Base-by-base conservation (phyloP, 1,140 invertebrate genomes). In the Brachionus koreanus region DNA sequence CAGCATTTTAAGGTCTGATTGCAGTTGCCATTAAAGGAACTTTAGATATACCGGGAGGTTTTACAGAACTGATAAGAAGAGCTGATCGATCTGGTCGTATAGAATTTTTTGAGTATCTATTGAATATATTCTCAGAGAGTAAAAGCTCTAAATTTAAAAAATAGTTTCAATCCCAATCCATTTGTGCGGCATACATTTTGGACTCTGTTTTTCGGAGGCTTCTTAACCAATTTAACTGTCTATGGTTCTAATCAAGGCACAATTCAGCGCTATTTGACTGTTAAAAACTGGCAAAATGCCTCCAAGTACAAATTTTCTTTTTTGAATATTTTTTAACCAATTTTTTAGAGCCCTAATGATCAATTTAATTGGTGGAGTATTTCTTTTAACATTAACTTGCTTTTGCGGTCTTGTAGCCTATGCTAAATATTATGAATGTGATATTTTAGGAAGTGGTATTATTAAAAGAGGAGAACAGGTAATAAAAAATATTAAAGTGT, bases 231-330 rank as follows among this genome's bases (percentile, higher is more conserved):
- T 93, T 90, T 95, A 2, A 93, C 94, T 1, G 91, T 97, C 86
- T 96, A 95, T 86, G 95, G 94, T 84, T 93, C 94, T 29, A 97
- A 97, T 88, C 95, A 98, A 87, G 93, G 95, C 0, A 94, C 95
- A 43, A 93, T 97, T 10, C 95, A 98, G 87, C 93, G 96, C 85
- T 96, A 95, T 86, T 91, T 97, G 61, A 93, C 93, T 91, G 85
- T 93, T 1, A 79, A 79, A 43, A 39, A 42, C 57, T 79, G 76
- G 76, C 89, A 88, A 82, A 88, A 79, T 65, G 76, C 76, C 10
- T 79, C 76, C 33, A 79, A 79, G 76, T 79, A 79, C 13, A 19
- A 16, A 52, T 3, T 19, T 77, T 77, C 10, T 13, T 29, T 0
- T 52, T 52, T 43, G 1, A 76, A 46, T 35, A 35, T 35, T 33